Percentiles rank a stretch among this genome's conserved stretches.
These are phyloP conservation scores for Allygus modestus DNA, from an alignment of 2,888 invertebrate species.

Conservation along the genomic window DNA sequence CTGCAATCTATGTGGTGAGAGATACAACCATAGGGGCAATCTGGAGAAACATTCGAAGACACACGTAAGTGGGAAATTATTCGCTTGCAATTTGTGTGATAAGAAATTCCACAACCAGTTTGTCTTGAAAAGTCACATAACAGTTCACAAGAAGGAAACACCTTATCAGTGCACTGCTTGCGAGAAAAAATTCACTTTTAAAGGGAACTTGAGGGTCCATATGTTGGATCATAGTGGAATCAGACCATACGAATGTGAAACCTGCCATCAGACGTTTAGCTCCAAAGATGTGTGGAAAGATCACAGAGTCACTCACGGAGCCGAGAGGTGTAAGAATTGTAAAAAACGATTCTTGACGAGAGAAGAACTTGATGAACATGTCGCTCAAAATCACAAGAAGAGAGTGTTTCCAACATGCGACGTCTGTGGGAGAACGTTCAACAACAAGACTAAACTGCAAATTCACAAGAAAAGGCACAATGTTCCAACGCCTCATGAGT, in stretches of 20 bases:
- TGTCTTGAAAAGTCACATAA: constrained; percentile 47
- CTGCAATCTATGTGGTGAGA: constrained; percentile 49
- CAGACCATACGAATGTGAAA: constrained; percentile 55
- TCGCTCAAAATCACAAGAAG: constrained; percentile 69
- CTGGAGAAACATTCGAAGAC: constrained; percentile 26
- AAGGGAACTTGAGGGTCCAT: constrained; percentile 46
- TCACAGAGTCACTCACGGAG: constrained; percentile 49
- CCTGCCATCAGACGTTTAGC: constrained; percentile 48
- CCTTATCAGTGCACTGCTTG: constrained; percentile 47
- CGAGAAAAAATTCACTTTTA: constrained; percentile 51
- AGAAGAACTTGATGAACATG: constrained; percentile 69
- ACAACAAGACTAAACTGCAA: constrained; percentile 49
- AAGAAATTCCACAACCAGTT: constrained; percentile 17
- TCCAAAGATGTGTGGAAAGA: constrained; percentile 22
- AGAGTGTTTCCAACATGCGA: constrained; percentile 65
- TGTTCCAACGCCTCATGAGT: constrained; percentile 54
- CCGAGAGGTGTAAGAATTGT: constrained; percentile 69
- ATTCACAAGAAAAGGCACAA: constrained; percentile 50
- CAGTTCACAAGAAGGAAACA: constrained; percentile 45
- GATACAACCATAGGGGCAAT: constrained; percentile 28
- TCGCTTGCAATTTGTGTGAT: constrained; percentile 54
- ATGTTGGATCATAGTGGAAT: constrained; percentile 58
- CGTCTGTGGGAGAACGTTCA: constrained; percentile 51
- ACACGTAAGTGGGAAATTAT: constrained; percentile 39
- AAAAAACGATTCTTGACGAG: constrained; percentile 69